Evolutionary conservation across 37 sponge, comb jelly and placozoan genomes (phyloP).

Genomic region (Petrosia ficiformis): DNA sequence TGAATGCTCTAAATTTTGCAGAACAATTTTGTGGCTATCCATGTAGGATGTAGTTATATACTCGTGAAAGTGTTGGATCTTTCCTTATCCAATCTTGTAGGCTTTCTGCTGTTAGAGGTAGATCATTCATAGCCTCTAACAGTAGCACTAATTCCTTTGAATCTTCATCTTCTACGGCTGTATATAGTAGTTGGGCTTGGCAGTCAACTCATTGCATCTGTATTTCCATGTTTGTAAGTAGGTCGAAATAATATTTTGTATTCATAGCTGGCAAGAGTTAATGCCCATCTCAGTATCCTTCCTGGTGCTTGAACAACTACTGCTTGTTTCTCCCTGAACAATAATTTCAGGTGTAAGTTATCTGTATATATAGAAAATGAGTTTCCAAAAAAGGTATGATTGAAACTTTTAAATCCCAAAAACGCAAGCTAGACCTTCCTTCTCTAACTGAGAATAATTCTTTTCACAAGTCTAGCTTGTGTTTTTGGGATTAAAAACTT

Average conservation of each 20-base stretch:
- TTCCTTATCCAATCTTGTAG: too few species aligned
- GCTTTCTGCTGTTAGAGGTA: too few species aligned
- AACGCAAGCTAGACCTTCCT: too few species aligned
- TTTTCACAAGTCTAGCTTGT: conserved; percentile 6
- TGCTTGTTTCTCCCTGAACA: conserved; percentile 7
- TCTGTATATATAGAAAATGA: conserved; percentile 4
- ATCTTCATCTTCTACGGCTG: too few species aligned
- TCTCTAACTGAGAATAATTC: conserved; percentile 28
- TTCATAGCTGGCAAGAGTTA: conserved; percentile 3
- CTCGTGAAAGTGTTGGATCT: too few species aligned
- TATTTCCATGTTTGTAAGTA: conserved; percentile 1
- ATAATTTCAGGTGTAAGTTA: not conserved
- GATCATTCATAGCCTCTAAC: too few species aligned
- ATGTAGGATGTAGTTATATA: too few species aligned
- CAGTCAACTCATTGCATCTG: conserved; percentile 21
- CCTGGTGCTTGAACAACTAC: conserved; percentile 7
- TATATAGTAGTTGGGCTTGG: not conserved
- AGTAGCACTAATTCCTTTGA: too few species aligned
- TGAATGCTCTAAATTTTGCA: too few species aligned
- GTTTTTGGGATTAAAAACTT: too few species aligned
- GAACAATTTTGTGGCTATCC: too few species aligned
- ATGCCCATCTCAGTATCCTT: conserved; percentile 24
- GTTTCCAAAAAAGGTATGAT: conserved; percentile 4
- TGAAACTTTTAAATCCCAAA: conserved; percentile 17
- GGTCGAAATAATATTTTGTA: conserved; percentile 3